A percentile compares a stretch with the other conserved stretches of the same genome.
These are phyloP conservation scores for Patella ulyssiponensis DNA, from an alignment of 2,888 invertebrate species.

Conservation along the genomic window DNA sequence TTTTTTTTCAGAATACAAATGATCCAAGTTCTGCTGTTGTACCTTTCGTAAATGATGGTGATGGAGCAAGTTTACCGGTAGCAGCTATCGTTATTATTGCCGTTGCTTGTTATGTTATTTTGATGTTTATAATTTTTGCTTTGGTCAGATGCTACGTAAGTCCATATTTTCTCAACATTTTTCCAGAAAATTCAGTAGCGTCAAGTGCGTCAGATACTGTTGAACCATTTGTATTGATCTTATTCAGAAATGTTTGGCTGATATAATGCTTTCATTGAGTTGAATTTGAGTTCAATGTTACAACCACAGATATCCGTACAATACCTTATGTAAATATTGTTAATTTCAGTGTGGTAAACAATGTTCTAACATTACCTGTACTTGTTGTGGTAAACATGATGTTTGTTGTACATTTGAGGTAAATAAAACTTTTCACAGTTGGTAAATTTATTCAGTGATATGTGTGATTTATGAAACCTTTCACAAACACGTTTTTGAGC, in stretches of 20 bases:
- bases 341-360: conserved; percentile 7
- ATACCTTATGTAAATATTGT: background rate
- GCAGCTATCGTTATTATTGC: background rate
- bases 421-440: background rate
- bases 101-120: background rate
- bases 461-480: background rate
- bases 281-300: too few relatives aligned
- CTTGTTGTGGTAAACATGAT: background rate
- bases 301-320: too few relatives aligned
- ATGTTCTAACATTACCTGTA: background rate
- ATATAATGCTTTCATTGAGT: too few relatives aligned
- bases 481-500: background rate
- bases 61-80: background rate
- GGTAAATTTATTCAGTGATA: background rate
- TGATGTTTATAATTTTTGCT: background rate
- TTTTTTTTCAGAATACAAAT: too few relatives aligned
- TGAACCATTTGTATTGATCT: too few relatives aligned
- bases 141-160: background rate
- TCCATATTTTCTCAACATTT: background rate
- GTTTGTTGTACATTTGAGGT: background rate
- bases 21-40: too few relatives aligned
- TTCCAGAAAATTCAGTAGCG: background rate
- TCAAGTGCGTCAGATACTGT: too few relatives aligned
- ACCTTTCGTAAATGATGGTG: background rate
- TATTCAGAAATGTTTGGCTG: too few relatives aligned